Evolutionary conservation across 2,888 invertebrate genomes (phyloP).

Genomic region (Patella caerulea): DNA sequence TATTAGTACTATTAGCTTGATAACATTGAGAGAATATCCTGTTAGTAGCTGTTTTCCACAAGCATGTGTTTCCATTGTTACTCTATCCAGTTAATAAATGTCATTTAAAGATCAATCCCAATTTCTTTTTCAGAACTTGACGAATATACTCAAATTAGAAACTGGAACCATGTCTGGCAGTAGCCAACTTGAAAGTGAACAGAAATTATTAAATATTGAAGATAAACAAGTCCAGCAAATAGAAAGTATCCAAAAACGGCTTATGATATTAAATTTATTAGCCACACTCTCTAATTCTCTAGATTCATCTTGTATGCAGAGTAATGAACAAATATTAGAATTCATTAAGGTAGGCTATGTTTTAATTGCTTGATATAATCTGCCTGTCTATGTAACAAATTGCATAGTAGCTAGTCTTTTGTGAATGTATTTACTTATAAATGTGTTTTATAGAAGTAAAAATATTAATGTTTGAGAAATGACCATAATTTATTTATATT

Average conservation of each 20-base stretch:
- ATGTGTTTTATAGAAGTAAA: too few species aligned
- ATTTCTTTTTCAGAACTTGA: constrained; percentile 46
- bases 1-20: too few species aligned
- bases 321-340: constrained; percentile 56
- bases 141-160: constrained; percentile 42
- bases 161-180: constrained; percentile 14
- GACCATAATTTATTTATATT: too few species aligned
- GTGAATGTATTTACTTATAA: background rate
- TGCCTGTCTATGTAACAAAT: background rate
- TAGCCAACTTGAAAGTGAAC: constrained; percentile 15
- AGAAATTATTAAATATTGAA: constrained; percentile 38
- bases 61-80: too few species aligned
- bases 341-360: constrained; percentile 60
- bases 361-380: too few species aligned
- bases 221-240: constrained; percentile 21
- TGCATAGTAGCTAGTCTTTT: background rate
- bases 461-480: too few species aligned
- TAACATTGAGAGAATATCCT: too few species aligned
- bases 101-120: background rate
- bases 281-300: constrained; percentile 60
- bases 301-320: constrained; percentile 58
- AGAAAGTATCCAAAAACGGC: constrained; percentile 18
- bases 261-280: constrained; percentile 55
- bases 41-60: too few species aligned
- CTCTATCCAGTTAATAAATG: too few species aligned